These are phyloP conservation scores for Acinonyx jubatus DNA, from an alignment of 2,113 vertebrate species.

Conservation along the genomic window DNA sequence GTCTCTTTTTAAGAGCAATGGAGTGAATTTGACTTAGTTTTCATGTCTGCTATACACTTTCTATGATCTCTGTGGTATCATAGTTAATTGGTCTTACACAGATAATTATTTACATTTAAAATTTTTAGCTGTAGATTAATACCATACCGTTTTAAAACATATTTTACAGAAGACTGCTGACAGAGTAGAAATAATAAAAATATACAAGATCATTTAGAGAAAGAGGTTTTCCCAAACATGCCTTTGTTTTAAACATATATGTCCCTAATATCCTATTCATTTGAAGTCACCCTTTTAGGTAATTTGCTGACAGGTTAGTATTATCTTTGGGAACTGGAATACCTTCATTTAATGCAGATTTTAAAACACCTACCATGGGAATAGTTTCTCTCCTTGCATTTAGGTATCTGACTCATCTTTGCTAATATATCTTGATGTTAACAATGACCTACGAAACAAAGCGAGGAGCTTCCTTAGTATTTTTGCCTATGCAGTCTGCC, in stretches of 20 bases:
- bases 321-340: conserved; percentile 7
- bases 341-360: conserved; percentile 13
- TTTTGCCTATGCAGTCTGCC: conserved; percentile 52
- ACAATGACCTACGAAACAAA: conserved; percentile 42
- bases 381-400: conserved; percentile 41
- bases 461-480: conserved; percentile 15
- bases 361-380: conserved; percentile 47
- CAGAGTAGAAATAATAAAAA: background rate
- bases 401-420: conserved; percentile 69
- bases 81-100: background rate
- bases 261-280: conserved; percentile 23
- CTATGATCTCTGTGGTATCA: background rate
- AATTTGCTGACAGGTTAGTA: conserved; percentile 52
- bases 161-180: background rate
- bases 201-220: conserved; percentile 11
- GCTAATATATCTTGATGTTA: conserved; percentile 53
- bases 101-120: conserved; percentile 24
- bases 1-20: background rate
- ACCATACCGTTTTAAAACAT: background rate
- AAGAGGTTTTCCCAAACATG: background rate
- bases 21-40: conserved; percentile 7
- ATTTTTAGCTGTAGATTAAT: background rate
- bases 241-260: conserved; percentile 39
- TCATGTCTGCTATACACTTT: background rate
- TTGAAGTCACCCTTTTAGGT: conserved; percentile 49